Evolutionary conservation across 2,888 invertebrate genomes (phyloP), one percentile per base, ranked within the genome.

Genomic region (Rhyacophila evoluta): DNA sequence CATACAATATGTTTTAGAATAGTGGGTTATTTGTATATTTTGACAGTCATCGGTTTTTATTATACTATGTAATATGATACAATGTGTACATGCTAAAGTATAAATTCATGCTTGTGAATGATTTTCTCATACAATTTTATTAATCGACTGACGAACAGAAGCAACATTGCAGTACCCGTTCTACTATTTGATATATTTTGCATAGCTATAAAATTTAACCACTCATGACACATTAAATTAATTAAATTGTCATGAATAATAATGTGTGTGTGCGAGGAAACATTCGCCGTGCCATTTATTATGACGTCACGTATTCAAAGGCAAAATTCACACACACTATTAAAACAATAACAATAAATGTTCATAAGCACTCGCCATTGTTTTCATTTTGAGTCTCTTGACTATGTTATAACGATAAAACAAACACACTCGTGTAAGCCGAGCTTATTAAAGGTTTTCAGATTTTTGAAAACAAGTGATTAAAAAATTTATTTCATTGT

Each of bases 231-330:
- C 28, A 69, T 69, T 29, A 69, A 69, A 69, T 69, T 69, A 69
- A 69, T 69, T 69, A 69, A 69, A 69, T 69, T 29, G 29, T 12
- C 69, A 33, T 69, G 29, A 69, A 69, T 69, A 69, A 33, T 69
- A 69, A 69, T 69, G 69, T 29, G 6, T 28, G 11, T 69, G 11
- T 69, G 27, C 11, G 69, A n/a, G n/a, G 69, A 55, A 69, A 33
- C 69, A 69, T 69, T 69, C 15, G n/a, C 69, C 28, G 28, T 28
- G 29, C 69, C 29, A 29, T 69, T n/a, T 69, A 33, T 33, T 69
- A 69, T 33, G 69, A 69, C 29, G 55, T 25, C 55, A 55, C 55
- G 55, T 55, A 55, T 55, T 55, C 55, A 55, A 55, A 55, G 55
- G 55, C 25, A 55, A 55, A 55, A 25, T 25, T 55, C 55, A 55